Percentiles rank a stretch among this genome's conserved stretches.
Evolutionary conservation across 2,797 vertebrate species (phyloP).

Genomic region (Euthynnus affinis): DNA sequence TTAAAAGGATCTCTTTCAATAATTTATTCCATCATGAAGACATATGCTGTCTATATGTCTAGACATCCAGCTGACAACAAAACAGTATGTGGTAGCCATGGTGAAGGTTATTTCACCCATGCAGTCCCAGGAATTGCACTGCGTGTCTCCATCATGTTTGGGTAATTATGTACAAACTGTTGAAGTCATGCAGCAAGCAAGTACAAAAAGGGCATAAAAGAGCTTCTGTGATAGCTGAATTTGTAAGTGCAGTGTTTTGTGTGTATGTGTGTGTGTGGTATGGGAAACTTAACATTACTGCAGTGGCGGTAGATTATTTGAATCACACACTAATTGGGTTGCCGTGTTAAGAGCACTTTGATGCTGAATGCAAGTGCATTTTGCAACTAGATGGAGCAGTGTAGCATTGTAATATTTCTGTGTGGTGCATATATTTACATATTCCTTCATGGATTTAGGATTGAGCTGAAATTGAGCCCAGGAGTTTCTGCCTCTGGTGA

Average conservation of each 20-base stretch:
- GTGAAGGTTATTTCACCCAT: slow-evolving; percentile 21
- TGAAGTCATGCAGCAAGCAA: slow-evolving; percentile 33
- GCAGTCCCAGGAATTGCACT: slow-evolving; percentile 15
- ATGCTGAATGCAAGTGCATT: slow-evolving; percentile 63
- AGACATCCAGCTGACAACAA: slow-evolving; percentile 36
- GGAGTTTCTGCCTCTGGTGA: slow-evolving; percentile 80
- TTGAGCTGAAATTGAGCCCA: slow-evolving; percentile 81
- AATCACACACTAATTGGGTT: slow-evolving; percentile 65
- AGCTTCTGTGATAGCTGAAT: slow-evolving; percentile 36
- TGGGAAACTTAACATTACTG: slow-evolving; percentile 41
- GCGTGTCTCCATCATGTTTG: slow-evolving; percentile 10
- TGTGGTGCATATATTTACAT: slow-evolving; percentile 80
- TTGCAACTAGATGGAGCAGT: slow-evolving; percentile 54
- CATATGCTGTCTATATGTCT: background rate
- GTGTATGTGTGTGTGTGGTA: slow-evolving; percentile 25
- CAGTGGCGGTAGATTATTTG: slow-evolving; percentile 55
- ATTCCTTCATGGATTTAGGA: slow-evolving; percentile 79
- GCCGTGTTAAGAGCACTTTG: slow-evolving; percentile 57
- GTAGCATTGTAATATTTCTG: slow-evolving; percentile 68
- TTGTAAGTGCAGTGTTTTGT: slow-evolving; percentile 44
- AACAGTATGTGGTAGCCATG: slow-evolving; percentile 26
- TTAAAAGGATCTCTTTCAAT: background rate
- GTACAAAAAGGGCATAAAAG: slow-evolving; percentile 23
- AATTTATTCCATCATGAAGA: slow-evolving; percentile 1
- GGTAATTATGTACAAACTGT: slow-evolving; percentile 28